These are phyloP conservation scores for Holotrichia oblita DNA, from an alignment of 1,140 invertebrate species.

Conservation along the genomic window DNA sequence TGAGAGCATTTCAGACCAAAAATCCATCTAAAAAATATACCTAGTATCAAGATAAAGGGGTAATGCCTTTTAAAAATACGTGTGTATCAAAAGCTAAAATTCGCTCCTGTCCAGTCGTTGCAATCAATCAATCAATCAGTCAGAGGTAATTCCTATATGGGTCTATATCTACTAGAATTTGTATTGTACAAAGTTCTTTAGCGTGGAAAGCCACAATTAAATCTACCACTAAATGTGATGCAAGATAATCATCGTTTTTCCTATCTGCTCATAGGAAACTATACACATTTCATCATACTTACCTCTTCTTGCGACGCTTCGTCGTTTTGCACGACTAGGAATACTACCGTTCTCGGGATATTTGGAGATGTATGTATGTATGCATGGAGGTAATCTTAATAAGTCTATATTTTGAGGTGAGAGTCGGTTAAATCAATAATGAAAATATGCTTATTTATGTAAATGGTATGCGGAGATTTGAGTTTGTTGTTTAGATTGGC, in stretches of 20 bases:
- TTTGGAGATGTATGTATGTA: not conserved
- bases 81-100: not conserved
- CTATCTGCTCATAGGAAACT: too few species aligned
- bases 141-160: too few species aligned
- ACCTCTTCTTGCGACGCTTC: too few species aligned
- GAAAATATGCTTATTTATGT: constrained; percentile 8
- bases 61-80: constrained; percentile 4
- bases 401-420: not conserved
- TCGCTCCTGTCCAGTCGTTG: too few species aligned
- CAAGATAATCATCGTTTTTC: too few species aligned
- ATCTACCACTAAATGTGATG: too few species aligned
- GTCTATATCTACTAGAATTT: too few species aligned
- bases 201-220: too few species aligned
- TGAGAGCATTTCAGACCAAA: not conserved
- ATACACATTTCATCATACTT: too few species aligned
- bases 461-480: not conserved
- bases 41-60: not conserved
- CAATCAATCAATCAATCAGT: too few species aligned
- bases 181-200: too few species aligned
- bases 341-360: not conserved
- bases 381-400: constrained; percentile 2
- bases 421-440: not conserved
- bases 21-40: not conserved
- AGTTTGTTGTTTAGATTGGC: not conserved
- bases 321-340: too few species aligned